Evolutionary conservation across 1,140 invertebrate species (phyloP), one percentile per base, ranked within the genome.

Genomic region (Habropoda laboriosa): DNA sequence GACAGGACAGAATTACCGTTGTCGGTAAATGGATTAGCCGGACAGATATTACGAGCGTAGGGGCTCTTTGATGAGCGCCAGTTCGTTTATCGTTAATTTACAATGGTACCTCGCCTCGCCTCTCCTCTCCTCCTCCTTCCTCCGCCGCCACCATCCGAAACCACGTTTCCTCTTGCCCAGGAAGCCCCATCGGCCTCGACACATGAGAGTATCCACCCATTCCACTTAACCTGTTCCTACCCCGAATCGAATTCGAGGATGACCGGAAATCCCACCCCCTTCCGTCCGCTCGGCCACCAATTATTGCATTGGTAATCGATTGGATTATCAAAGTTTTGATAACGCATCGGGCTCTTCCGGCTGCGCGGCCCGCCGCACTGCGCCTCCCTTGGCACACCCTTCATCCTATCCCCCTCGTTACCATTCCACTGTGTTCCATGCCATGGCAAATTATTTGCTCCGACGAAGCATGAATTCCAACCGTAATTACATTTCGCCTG

Each of bases 401-500:
- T 64, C 80, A 66, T 76, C 71, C 83, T 76, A 79, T 83, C 76
- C 79, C 81, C 83, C 87, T 89, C 89, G 88, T 92, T 92, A 89
- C 90, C 90, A 90, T 91, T 81, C 87, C 88, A 88, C 89, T 90
- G 89, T 92, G 89, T 89, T 91, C 86, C 88, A 86, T 86, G 89
- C 88, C 87, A 88, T 90, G 86, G 90, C 92, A 91, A 93, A 93
- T 93, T 92, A 93, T 93, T 93, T 93, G 92, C 92, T 92, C 89
- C 91, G 88, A 72, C 91, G 91, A 90, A 92, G 91, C 92, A 92
- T 93, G 91, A 93, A 93, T 93, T 92, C 90, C 90, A 91, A 91
- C 89, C 90, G 91, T 93, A 92, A 93, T 93, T 93, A 93, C 92
- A 92, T 93, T 92, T 91, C 85, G 91, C 89, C 88, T 91, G 92